These are phyloP conservation scores for Hirtodrosophila cameraria DNA, from an alignment of 2,888 invertebrate species.

Conservation along the genomic window DNA sequence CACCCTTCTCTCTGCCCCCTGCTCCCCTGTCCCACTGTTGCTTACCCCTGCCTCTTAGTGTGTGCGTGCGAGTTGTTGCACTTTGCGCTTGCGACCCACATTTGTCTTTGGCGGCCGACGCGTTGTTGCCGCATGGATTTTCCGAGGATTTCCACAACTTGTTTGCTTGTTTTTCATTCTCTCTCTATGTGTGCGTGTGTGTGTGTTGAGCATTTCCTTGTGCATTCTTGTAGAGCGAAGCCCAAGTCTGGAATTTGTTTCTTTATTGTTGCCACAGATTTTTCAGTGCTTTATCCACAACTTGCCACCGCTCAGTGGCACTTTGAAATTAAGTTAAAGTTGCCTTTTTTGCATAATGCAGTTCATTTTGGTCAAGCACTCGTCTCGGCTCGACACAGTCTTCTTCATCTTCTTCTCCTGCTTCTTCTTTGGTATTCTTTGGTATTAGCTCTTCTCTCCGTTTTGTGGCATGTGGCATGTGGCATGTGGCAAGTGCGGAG, in stretches of 20 bases:
- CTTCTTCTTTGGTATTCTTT: no score
- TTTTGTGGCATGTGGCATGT: conserved; percentile 21
- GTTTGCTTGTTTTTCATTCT: conserved; percentile 29
- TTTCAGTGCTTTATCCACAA: conserved; percentile 8
- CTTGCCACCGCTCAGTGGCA: conserved; percentile 41
- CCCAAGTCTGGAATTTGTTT: conserved; percentile 57
- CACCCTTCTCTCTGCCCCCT: conserved; percentile 17
- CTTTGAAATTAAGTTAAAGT: conserved; percentile 72
- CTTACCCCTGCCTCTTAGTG: background rate
- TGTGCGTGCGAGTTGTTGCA: conserved; percentile 71
- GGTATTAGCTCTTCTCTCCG: conserved; percentile 25
- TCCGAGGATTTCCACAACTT: conserved; percentile 68
- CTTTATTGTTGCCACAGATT: conserved; percentile 36
- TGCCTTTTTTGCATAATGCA: conserved; percentile 57
- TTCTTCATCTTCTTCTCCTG: no score
- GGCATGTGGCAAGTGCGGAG: conserved; percentile 46
- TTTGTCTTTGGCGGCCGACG: conserved; percentile 73
- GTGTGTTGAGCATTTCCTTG: conserved; percentile 64
- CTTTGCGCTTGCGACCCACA: conserved; percentile 78
- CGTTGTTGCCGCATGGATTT: conserved; percentile 63
- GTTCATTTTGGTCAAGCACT: conserved; percentile 61
- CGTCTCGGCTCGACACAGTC: conserved; percentile 4
- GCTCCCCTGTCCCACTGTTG: background rate
- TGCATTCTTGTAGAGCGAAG: conserved; percentile 52
- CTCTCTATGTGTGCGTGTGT: conserved; percentile 10